Evolutionary conservation across 2,888 invertebrate genomes (phyloP), one percentile per base, ranked within the genome.

Genomic region (Pseudococcus longispinus): DNA sequence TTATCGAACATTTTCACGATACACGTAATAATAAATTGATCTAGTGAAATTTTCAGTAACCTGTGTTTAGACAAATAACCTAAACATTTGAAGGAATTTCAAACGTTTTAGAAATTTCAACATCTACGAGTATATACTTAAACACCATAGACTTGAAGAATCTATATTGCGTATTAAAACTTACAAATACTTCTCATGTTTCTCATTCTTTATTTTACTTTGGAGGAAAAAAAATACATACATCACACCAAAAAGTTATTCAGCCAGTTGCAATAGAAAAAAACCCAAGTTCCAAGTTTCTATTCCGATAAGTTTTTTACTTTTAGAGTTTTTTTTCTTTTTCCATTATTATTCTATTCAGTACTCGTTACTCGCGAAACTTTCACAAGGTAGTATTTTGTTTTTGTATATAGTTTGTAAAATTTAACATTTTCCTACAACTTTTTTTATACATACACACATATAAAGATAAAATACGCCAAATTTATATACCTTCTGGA

Each of bases 281-380:
- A 70, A 70, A 3, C 70, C 37, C 37, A 29, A 70, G 29, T 70
- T 70, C 6, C 4, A 29, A 70, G 70, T 70, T 70, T 70, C 70
- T 70, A 70, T 70, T 70, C 70, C 29, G 29, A 70, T 70, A 70
- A 70, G 29, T 70, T 65, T 70, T 26, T 29, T 29, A 29, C 29
- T 70, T 29, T 29, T 15, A 18, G 26, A 29, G 15, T 70, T 70
- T 70, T 70, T 70, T 70, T 26, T 26, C 20, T 65, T 65, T 65
- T 70, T 70, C 18, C 32, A 70, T 70, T 70, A 70, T 29, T 70
- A 70, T 70, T 70, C 70, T 29, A 70, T 70, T 70, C 70, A 70
- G 70, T 70, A 70, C 70, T 70, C 70, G 70, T 70, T 70, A 70
- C 37, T 37, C 70, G 29, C 29, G 70, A 70, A 70, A 70, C 70